These are phyloP conservation scores for Thamnaconus septentrionalis DNA, from an alignment of 2,113 vertebrate species.

Conservation along the genomic window DNA sequence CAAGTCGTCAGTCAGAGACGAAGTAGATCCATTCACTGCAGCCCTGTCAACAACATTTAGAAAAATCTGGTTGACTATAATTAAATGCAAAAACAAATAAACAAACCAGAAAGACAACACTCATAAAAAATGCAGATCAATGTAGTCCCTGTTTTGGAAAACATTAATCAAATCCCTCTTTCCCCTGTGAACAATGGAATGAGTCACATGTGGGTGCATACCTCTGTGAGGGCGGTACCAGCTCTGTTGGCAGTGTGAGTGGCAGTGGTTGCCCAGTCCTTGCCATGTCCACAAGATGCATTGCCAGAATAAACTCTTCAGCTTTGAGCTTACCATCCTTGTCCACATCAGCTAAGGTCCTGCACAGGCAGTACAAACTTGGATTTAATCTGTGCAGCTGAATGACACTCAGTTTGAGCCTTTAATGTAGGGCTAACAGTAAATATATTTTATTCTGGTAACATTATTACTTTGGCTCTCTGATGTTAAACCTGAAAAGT, in stretches of 20 bases:
- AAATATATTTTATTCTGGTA: neutral
- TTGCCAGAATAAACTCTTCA: slow-evolving; percentile 96
- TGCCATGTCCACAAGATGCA: slow-evolving; percentile 94
- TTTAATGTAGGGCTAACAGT: too few species aligned
- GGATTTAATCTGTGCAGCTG: neutral
- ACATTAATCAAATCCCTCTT: neutral
- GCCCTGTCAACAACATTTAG: slow-evolving; percentile 37
- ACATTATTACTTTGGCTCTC: too few species aligned
- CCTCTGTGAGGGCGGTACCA: slow-evolving; percentile 89
- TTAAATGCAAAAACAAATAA: neutral
- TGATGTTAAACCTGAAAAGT: too few species aligned
- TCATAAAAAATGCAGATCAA: neutral
- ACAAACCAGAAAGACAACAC: neutral
- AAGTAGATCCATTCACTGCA: slow-evolving; percentile 82
- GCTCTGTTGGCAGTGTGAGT: slow-evolving; percentile 84
- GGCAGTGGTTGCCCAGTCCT: slow-evolving; percentile 87
- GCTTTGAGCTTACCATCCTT: slow-evolving; percentile 92
- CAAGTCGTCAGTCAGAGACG: slow-evolving; percentile 80
- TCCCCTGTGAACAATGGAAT: neutral
- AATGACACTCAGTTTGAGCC: too few species aligned
- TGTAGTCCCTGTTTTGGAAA: neutral
- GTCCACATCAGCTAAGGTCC: slow-evolving; percentile 92
- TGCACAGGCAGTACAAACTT: slow-evolving; percentile 39
- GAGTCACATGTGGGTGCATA: slow-evolving; percentile 43
- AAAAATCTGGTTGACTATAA: neutral